phyloP scores from a whole-genome alignment of 1,140 invertebrate species.

The Colletes latitarsis region DNA sequence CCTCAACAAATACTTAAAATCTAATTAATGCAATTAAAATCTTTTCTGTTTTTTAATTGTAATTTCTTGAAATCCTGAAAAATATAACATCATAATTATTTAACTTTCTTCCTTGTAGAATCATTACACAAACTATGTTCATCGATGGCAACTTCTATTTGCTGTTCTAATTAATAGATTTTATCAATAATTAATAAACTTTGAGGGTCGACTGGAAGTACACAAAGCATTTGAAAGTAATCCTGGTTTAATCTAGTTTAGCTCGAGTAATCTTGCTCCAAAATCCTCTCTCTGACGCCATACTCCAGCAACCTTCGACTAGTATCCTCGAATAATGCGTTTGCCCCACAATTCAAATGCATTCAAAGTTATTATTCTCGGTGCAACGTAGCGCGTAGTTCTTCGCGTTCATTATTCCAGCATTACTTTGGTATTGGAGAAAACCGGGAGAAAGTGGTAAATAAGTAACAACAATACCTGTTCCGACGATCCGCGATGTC shows the following conservation, averaged over 20 bases:
- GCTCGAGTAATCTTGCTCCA: too few species aligned
- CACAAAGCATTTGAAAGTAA: neutral
- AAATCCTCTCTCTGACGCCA: too few species aligned
- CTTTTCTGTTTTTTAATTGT: neutral
- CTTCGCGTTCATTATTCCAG: slow-evolving; percentile 11
- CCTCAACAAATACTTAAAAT: neutral
- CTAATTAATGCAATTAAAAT: neutral
- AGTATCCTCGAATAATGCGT: neutral
- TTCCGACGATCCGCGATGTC: slow-evolving; percentile 2
- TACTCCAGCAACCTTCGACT: neutral
- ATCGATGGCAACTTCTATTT: too few species aligned
- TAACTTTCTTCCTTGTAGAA: too few species aligned
- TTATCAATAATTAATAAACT: too few species aligned
- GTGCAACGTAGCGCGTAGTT: neutral
- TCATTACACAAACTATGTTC: too few species aligned
- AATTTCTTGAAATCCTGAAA: too few species aligned
- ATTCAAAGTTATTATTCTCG: slow-evolving; percentile 1
- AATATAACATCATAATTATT: too few species aligned
- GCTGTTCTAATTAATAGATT: too few species aligned
- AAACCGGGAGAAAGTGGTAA: slow-evolving; percentile 53
- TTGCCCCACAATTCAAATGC: neutral
- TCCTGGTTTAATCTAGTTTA: neutral
- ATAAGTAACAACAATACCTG: slow-evolving; percentile 27
- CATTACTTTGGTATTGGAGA: slow-evolving; percentile 15
- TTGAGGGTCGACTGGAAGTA: too few species aligned